These are phyloP conservation scores for Melipona quadrifasciata DNA, from an alignment of 1,140 invertebrate genomes.

Conservation along the genomic window DNA sequence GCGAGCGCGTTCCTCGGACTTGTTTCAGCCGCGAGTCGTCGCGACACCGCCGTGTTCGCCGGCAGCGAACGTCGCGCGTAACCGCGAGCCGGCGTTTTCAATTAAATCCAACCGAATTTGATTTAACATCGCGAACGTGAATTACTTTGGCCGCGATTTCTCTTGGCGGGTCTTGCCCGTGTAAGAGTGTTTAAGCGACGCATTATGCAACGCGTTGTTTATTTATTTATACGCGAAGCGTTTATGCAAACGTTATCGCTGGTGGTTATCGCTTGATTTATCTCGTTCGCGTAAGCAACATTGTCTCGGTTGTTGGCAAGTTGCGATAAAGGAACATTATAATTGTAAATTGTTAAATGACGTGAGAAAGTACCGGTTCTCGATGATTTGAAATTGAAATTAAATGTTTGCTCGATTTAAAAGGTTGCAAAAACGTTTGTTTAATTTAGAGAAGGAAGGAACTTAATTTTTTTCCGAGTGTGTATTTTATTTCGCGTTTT, in stretches of 20 bases:
- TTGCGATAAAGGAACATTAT: neutral
- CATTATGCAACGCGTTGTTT: neutral
- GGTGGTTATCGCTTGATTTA: no score
- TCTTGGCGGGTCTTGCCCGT: neutral
- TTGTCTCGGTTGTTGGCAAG: neutral
- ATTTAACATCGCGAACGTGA: slow-evolving; percentile 13
- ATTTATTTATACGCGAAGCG: neutral
- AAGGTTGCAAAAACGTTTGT: no score
- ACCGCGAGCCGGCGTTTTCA: slow-evolving; percentile 4
- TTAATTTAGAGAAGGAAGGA: no score
- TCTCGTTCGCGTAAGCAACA: no score
- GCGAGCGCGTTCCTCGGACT: neutral
- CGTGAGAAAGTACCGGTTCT: no score
- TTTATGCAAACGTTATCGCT: neutral
- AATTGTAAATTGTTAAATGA: no score
- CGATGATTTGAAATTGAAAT: no score
- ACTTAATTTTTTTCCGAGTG: no score
- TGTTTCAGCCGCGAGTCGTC: neutral
- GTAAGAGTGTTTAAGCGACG: neutral
- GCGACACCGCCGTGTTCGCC: neutral
- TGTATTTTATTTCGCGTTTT: no score
- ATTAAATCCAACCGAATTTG: slow-evolving; percentile 29
- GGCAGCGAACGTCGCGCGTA: neutral
- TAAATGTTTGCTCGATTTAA: no score
- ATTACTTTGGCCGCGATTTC: neutral